Base-by-base conservation (phyloP, 2,797 vertebrate species). In the Sphenodon punctatus region DNA sequence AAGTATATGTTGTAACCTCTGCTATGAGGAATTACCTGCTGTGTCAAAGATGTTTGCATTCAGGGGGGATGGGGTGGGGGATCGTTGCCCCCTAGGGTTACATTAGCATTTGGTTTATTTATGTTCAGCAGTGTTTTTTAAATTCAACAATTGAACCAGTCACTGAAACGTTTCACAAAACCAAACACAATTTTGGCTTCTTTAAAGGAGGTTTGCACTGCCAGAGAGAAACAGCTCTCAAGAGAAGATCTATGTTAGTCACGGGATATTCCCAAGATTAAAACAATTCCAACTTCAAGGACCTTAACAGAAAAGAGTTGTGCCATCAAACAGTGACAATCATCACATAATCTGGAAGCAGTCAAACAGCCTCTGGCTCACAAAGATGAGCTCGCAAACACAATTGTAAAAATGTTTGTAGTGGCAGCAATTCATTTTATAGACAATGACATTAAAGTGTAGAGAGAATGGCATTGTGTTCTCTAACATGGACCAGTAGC, bases 61-160 rank as follows among this genome's bases (percentile, higher is more conserved):
- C 82, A 36, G 36, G 30, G 3, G 42, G 5, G 38, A 43, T 20
- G 55, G 63, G 78, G 87, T 51, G 36, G 84, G 12, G 36, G 74
- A 75, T 69, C 71, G 38, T 82, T 22, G 13, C 63, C 34, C 73
- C 23, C 58, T 66, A 10, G 7, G 10, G n/a, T 84, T 88, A 39
- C 4, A 75, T 73, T 87, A 90, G 3, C 43, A n/a, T 38, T 88
- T 89, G 17, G 88, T 90, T 88, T 76, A 85, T 85, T 86, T 88
- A 38, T 42, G 75, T 81, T 87, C 60, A 75, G n/a, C 53, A 65
- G 27, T 69, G 25, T 61, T 25, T 75, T 82, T 88, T 92, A 77
- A 88, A 82, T 46, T 3, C 42, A 67, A 27, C 61, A 20, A 65
- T 67, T 85, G 53, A 86, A 82, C 78, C 39, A 82, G 30, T 5